phyloP scores from a whole-genome alignment of 64 coral and sea anemone species.

The Hydrozoanthus tunicans region DNA sequence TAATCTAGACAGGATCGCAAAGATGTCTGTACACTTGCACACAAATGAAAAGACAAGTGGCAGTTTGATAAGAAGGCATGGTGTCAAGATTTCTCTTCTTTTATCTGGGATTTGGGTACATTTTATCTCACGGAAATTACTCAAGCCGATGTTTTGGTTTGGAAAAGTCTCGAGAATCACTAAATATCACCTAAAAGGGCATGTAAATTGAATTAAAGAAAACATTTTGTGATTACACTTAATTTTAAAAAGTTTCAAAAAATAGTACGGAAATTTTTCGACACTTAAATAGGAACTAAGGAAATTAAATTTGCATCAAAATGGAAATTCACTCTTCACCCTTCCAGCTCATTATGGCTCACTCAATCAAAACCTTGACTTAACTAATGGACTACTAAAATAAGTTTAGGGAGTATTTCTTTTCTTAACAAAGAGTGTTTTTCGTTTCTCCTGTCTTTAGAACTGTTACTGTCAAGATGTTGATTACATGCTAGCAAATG shows the following conservation, averaged over 20 bases:
- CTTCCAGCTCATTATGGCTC: conserved; percentile 73
- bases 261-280: conserved; percentile 74
- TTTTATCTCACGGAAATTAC: conserved; percentile 70
- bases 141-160: conserved; percentile 64
- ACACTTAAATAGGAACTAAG: conserved; percentile 68
- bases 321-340: conserved; percentile 67
- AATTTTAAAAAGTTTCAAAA: conserved; percentile 77
- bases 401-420: conserved; percentile 63
- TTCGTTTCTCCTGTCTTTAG: conserved; percentile 79
- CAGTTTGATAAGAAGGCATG: not conserved
- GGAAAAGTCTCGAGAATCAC: conserved; percentile 56
- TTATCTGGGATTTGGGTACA: conserved; percentile 20
- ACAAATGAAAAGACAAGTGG: conserved; percentile 57
- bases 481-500: conserved; percentile 69
- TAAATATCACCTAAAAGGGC: conserved; percentile 65
- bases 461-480: conserved; percentile 65
- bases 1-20: conserved; percentile 71
- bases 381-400: conserved; percentile 73
- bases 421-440: conserved; percentile 46
- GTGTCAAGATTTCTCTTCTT: conserved; percentile 30
- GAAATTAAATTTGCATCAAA: conserved; percentile 97
- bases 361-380: conserved; percentile 72
- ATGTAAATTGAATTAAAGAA: conserved; percentile 85
- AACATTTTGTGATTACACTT: conserved; percentile 86
- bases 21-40: conserved; percentile 72